Evolutionary conservation across 2,888 invertebrate genomes (phyloP), one percentile per base, ranked within the genome.

Genomic region (Tetragonula carbonaria): DNA sequence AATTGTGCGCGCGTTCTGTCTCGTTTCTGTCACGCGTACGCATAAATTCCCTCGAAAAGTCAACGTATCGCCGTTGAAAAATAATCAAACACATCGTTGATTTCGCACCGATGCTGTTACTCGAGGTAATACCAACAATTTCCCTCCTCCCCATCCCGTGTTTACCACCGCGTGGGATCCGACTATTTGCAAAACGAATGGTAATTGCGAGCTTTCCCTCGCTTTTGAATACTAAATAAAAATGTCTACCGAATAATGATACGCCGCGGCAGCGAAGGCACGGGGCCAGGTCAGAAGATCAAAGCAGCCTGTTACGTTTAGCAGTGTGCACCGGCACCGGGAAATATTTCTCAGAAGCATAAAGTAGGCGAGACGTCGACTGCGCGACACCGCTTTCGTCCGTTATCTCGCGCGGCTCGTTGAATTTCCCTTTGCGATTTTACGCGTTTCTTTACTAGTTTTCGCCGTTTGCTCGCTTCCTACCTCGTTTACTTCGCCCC

Each of bases 341-440:
- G 45, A 28, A 84, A 79, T 82, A 76, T 88, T 89, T 84, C 78
- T 79, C 71, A 28, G 28, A 75, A 65, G 78, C 65, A 80, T 82
- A 86, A 84, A 88, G 76, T 84, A 86, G 78, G 78, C 80, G 79
- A 33, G 33, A 84, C 84, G 77, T 76, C 74, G 71, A 28, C 78
- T 78, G 28, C 62, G 82, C 82, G 75, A 86, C 85, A 74, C 62
- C 78, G 84, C 85, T 84, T 80, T 82, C 84, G 76, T 74, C 76
- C 68, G 86, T 89, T 88, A 89, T 89, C 90, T 83, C 62, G 75
- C 80, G 82, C 63, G 5, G 76, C 79, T 71, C 80, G 74, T 75
- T 83, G 87, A 83, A 86, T 85, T 87, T 83, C 86, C 76, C 87
- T 83, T 77, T 76, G 68, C 82, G 82, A 83, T 81, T 86, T 88